Percentiles rank a stretch among this genome's conserved stretches.
phyloP scores from a whole-genome alignment of 2,113 vertebrate genomes.

The Brachirus orientalis region DNA sequence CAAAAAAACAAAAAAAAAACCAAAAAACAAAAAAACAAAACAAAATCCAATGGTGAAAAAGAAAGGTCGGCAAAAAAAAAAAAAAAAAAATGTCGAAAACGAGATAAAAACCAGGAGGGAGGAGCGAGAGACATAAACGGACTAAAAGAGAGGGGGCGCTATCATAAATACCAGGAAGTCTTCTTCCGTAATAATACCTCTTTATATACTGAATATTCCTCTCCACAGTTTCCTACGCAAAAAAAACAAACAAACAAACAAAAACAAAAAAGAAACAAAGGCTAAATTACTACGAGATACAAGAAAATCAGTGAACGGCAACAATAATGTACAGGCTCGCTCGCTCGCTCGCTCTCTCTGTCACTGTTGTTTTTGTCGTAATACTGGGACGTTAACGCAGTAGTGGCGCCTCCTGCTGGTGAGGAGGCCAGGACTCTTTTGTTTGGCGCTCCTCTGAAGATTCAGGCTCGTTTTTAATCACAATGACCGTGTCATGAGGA shows the following conservation, averaged over 20 bases:
- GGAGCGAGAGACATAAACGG: constrained; percentile 49
- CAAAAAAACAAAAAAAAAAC: constrained; percentile 15
- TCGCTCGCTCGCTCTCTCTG: too few species aligned
- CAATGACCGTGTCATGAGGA: constrained; percentile 9
- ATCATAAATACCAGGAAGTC: constrained; percentile 79
- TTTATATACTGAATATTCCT: constrained; percentile 80
- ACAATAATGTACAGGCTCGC: constrained; percentile 83
- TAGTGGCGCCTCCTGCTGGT: constrained; percentile 27
- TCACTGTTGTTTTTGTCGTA: too few species aligned
- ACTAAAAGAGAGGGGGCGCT: constrained; percentile 52
- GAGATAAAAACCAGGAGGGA: constrained; percentile 64
- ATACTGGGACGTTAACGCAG: constrained; percentile 77
- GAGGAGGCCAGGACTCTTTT: constrained; percentile 12
- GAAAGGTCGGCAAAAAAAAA: constrained; percentile 55
- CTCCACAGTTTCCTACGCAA: constrained; percentile 77
- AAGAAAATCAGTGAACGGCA: constrained; percentile 83
- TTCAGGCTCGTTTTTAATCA: constrained; percentile 6
- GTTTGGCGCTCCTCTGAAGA: constrained; percentile 49
- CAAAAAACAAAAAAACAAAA: constrained; percentile 35
- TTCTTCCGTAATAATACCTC: constrained; percentile 80
- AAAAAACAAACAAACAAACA: constrained; percentile 38
- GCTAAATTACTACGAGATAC: constrained; percentile 84
- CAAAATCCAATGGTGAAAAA: constrained; percentile 66
- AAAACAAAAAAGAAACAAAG: constrained; percentile 36
- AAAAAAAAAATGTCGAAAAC: constrained; percentile 70